A percentile compares a stretch with the other conserved stretches of the same genome.
phyloP scores from a whole-genome alignment of 2,888 invertebrate genomes.

The Atherix ibis region DNA sequence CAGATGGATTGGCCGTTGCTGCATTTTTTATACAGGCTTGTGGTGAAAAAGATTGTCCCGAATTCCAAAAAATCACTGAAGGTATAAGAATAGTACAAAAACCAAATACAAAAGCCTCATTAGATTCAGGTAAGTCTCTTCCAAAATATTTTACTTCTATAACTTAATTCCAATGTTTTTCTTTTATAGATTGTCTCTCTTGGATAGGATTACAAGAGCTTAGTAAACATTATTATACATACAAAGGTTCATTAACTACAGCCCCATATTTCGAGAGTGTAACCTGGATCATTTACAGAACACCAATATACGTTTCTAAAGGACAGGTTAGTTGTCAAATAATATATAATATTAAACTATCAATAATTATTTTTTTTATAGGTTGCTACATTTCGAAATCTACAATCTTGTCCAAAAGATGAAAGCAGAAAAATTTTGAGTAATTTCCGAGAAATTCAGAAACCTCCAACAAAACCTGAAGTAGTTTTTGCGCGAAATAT shows the following conservation, averaged over 20 bases:
- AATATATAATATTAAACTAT: not conserved
- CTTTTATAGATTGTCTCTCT: conserved; percentile 40
- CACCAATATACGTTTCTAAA: conserved; percentile 48
- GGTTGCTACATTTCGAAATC: conserved; percentile 30
- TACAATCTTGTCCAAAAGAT: conserved; percentile 31
- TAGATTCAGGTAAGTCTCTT: conserved; percentile 25
- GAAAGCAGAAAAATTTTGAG: conserved; percentile 31
- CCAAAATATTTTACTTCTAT: conserved; percentile 3
- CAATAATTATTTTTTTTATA: conserved; percentile 11
- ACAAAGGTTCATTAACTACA: conserved; percentile 55
- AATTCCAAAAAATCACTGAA: conserved; percentile 41
- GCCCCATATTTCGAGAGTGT: conserved; percentile 57
- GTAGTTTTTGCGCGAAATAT: conserved; percentile 29
- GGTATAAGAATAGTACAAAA: conserved; percentile 33
- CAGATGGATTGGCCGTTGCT: conserved; percentile 54
- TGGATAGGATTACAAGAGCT: conserved; percentile 53
- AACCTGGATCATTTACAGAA: conserved; percentile 57
- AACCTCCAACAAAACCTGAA: conserved; percentile 29
- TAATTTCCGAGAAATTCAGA: conserved; percentile 32
- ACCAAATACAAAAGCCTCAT: conserved; percentile 26
- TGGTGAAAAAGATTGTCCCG: conserved; percentile 40
- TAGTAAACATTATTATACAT: conserved; percentile 53
- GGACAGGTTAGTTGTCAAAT: conserved; percentile 38
- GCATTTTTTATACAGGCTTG: conserved; percentile 49
- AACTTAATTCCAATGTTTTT: conserved; percentile 4